These are phyloP conservation scores for Coregonus ussuriensis DNA, from an alignment of 2,797 vertebrate species.

Conservation along the genomic window DNA sequence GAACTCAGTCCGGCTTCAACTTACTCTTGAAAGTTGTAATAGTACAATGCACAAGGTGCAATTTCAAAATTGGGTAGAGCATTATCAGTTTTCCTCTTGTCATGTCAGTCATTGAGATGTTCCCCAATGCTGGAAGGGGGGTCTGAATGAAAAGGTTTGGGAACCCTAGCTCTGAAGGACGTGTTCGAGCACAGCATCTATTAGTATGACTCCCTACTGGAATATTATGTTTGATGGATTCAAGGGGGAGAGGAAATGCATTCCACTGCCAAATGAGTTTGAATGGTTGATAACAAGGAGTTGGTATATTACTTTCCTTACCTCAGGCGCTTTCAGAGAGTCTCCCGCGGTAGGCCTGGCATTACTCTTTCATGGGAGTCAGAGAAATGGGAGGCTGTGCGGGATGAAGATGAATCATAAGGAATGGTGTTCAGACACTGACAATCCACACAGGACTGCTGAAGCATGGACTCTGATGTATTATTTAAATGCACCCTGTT, in stretches of 20 bases:
- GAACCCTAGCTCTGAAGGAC: no score
- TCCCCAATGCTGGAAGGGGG: no score
- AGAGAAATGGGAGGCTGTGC: not conserved
- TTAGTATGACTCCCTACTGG: not conserved
- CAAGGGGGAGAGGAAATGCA: slow-evolving; percentile 8
- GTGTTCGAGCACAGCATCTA: not conserved
- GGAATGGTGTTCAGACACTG: slow-evolving; percentile 58
- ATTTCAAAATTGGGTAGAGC: no score
- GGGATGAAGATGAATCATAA: slow-evolving; percentile 78
- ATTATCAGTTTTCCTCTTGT: no score
- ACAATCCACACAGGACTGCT: slow-evolving; percentile 55
- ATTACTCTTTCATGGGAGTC: not conserved
- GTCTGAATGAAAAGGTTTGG: no score
- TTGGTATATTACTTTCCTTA: slow-evolving; percentile 79
- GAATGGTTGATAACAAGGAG: slow-evolving; percentile 75
- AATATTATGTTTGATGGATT: slow-evolving; percentile 17
- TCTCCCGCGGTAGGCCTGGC: not conserved
- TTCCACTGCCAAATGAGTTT: slow-evolving; percentile 68
- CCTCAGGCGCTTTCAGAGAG: slow-evolving; percentile 40
- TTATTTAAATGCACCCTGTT: slow-evolving; percentile 57
- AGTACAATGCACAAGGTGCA: no score
- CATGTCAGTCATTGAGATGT: no score
- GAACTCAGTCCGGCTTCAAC: no score
- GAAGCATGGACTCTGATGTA: slow-evolving; percentile 56
- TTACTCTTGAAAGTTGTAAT: no score